Conservation (phyloP, 2,888 invertebrate species). For the Eubasilissa splendida region DNA sequence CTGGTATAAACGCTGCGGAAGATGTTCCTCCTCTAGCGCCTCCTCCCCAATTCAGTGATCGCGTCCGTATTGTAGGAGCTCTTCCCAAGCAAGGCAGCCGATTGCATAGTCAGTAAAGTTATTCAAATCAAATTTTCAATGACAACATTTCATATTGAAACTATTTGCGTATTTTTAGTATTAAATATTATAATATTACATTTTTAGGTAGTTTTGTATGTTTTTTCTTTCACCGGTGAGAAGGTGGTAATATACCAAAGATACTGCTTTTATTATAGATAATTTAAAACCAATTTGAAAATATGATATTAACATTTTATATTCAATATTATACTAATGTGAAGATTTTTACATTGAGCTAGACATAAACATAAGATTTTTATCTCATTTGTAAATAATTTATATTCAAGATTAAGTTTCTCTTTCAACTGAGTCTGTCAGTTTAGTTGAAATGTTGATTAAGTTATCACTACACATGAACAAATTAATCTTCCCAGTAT, state of each 20-base stretch:
- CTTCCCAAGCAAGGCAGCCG: constrained; percentile 81
- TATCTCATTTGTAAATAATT: constrained; percentile 37
- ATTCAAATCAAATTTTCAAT: constrained; percentile 9
- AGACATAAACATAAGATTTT: constrained; percentile 19
- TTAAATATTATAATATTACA: constrained; percentile 22
- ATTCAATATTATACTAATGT: constrained; percentile 25
- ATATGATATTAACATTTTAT: constrained; percentile 38
- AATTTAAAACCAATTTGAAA: constrained; percentile 40
- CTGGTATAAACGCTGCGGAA: constrained; percentile 63
- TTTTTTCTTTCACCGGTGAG: constrained; percentile 37
- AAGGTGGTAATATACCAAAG: constrained; percentile 56
- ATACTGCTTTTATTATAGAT: constrained; percentile 56
- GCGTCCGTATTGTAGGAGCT: constrained; percentile 87
- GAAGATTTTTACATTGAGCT: constrained; percentile 29
- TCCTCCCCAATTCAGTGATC: constrained; percentile 93
- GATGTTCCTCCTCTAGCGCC: constrained; percentile 78
- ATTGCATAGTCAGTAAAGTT: constrained; percentile 66
- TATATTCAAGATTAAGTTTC: constrained; percentile 10
- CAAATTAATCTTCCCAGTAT: no score
- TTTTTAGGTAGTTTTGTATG: constrained; percentile 32
- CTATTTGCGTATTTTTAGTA: constrained; percentile 21
- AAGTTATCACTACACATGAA: no score
- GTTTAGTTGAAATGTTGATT: background rate
- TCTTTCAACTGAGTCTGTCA: constrained; percentile 5
- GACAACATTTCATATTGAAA: constrained; percentile 9